These are phyloP conservation scores for Chromoteleia sp. DNA, from an alignment of 2,888 invertebrate genomes.

Conservation along the genomic window DNA sequence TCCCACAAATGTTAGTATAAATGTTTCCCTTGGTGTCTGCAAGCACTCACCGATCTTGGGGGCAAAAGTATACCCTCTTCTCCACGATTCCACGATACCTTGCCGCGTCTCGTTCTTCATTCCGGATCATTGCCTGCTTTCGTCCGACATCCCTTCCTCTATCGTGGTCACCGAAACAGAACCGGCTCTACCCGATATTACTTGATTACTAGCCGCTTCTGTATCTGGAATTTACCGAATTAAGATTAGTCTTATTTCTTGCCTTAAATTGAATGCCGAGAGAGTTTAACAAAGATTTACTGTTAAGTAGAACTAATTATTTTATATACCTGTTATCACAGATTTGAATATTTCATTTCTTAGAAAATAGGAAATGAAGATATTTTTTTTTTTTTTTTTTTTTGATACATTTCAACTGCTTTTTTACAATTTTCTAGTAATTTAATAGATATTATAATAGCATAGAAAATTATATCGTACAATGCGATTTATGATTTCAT, in stretches of 20 bases:
- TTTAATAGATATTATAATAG: too few relatives aligned
- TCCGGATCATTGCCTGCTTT: slow-evolving; percentile 60
- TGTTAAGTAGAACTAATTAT: background rate
- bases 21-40: slow-evolving; percentile 38
- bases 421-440: too few relatives aligned
- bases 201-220: slow-evolving; percentile 51
- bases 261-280: background rate
- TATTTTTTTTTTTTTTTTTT: too few relatives aligned
- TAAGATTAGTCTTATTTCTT: slow-evolving; percentile 13
- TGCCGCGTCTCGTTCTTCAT: slow-evolving; percentile 41
- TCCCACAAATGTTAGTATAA: slow-evolving; percentile 31
- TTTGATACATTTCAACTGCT: too few relatives aligned
- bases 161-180: slow-evolving; percentile 49
- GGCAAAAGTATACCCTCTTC: slow-evolving; percentile 40
- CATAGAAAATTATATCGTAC: too few relatives aligned
- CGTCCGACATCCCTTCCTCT: slow-evolving; percentile 12
- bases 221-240: slow-evolving; percentile 47
- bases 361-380: too few relatives aligned
- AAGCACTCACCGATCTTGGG: slow-evolving; percentile 30
- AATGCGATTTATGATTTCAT: too few relatives aligned
- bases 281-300: background rate
- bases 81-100: slow-evolving; percentile 21
- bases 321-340: too few relatives aligned
- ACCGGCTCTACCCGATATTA: slow-evolving; percentile 48
- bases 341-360: too few relatives aligned